Conservation (phyloP, 2,797 vertebrate genomes). For the Enteromius anoplus region DNA sequence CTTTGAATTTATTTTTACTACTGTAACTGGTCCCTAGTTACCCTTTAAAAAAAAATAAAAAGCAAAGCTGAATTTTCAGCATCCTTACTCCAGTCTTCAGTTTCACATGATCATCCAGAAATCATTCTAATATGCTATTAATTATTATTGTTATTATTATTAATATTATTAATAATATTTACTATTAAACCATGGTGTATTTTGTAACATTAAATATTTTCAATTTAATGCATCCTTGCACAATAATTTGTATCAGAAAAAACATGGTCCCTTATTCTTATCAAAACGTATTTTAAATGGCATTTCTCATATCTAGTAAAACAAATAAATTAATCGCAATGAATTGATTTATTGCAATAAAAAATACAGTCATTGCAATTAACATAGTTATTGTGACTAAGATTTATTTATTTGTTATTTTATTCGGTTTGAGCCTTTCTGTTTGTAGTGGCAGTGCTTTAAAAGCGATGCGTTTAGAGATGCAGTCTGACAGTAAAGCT, state of each 20-base stretch:
- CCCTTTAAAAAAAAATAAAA: too few relatives aligned
- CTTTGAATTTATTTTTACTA: not conserved
- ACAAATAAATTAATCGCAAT: not conserved
- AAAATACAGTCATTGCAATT: not conserved
- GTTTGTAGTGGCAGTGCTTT: not conserved
- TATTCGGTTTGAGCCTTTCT: not conserved
- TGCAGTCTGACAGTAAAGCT: not conserved
- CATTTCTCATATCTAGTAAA: not conserved
- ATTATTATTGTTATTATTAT: too few relatives aligned
- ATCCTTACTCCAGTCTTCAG: not conserved
- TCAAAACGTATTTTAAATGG: not conserved
- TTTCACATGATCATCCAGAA: not conserved
- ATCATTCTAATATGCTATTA: not conserved
- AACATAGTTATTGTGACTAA: not conserved
- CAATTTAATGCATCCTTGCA: not conserved
- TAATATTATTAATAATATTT: not conserved
- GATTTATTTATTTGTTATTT: not conserved
- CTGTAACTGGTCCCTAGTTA: not conserved
- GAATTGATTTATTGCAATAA: not conserved
- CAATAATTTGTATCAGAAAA: not conserved
- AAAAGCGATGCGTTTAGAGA: not conserved
- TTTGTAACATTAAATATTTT: slow-evolving; percentile 1
- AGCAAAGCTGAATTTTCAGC: not conserved
- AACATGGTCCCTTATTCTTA: not conserved
- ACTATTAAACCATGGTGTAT: not conserved